phyloP scores from a whole-genome alignment of 1,140 invertebrate genomes.

The Rhyzopertha dominica region DNA sequence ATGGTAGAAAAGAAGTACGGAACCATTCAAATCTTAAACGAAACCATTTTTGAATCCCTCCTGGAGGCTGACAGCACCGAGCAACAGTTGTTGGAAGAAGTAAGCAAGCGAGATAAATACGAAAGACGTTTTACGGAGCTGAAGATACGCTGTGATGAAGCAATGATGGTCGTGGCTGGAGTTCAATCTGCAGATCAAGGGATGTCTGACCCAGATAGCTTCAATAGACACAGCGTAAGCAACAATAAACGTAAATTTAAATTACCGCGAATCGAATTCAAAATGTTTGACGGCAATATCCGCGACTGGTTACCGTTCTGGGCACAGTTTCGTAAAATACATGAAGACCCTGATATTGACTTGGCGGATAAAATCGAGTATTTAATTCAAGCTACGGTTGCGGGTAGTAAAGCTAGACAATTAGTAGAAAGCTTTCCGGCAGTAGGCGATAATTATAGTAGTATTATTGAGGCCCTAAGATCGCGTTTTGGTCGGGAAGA shows the following conservation, averaged over 20 bases:
- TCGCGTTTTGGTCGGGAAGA: conserved; percentile 31
- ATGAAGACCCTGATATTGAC: conserved; percentile 35
- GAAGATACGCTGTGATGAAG: too few relatives aligned
- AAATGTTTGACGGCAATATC: conserved; percentile 37
- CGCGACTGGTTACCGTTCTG: conserved; percentile 43
- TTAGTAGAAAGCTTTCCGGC: conserved; percentile 30
- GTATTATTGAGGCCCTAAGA: conserved; percentile 32
- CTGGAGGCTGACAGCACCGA: too few relatives aligned
- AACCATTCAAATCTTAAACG: too few relatives aligned
- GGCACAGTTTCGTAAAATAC: conserved; percentile 40
- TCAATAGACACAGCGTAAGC: too few relatives aligned
- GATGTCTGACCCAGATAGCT: too few relatives aligned
- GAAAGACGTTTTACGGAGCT: too few relatives aligned
- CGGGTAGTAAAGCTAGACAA: conserved; percentile 9
- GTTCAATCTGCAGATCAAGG: too few relatives aligned
- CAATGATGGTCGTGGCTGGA: too few relatives aligned
- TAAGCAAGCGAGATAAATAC: too few relatives aligned
- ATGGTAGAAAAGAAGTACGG: too few relatives aligned
- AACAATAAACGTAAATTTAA: conserved; percentile 20
- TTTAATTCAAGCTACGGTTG: conserved; percentile 10
- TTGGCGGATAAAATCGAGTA: conserved; percentile 30
- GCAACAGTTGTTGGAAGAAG: too few relatives aligned
- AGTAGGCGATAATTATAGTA: conserved; percentile 30
- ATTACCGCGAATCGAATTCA: conserved; percentile 36
- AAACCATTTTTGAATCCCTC: too few relatives aligned